Evolutionary conservation across 2,113 vertebrate species (phyloP).

Genomic region (Phylloscopus whistleri): DNA sequence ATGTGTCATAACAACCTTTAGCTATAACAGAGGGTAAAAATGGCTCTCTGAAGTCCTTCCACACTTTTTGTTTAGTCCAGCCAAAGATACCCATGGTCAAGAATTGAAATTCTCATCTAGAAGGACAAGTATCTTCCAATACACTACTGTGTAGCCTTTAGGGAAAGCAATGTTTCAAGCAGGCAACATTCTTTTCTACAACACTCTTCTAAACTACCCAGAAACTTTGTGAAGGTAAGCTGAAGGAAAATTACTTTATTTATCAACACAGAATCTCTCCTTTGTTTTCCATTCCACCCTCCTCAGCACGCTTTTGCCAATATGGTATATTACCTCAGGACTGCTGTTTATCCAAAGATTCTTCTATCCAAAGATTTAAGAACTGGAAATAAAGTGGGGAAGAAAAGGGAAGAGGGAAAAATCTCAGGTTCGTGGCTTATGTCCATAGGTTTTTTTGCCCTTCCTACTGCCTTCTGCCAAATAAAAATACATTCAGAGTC

Average conservation of each 20-base stretch:
- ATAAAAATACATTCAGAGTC: slow-evolving; percentile 7
- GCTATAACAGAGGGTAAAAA: neutral
- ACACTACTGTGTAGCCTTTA: neutral
- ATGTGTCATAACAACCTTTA: neutral
- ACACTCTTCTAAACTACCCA: neutral
- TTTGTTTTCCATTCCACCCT: neutral
- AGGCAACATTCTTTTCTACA: neutral
- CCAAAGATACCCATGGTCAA: neutral
- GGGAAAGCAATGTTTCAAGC: neutral
- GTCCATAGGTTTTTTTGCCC: neutral
- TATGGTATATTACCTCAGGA: neutral
- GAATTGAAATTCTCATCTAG: neutral
- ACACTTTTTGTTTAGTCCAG: neutral
- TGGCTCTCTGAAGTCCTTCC: neutral
- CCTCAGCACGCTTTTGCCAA: neutral
- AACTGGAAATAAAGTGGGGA: neutral
- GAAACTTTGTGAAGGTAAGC: neutral
- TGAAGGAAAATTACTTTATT: neutral
- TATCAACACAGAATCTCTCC: neutral
- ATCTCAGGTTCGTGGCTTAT: neutral
- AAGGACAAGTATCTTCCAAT: neutral
- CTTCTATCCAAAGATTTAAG: neutral
- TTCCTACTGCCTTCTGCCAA: slow-evolving; percentile 32
- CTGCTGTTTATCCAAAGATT: neutral
- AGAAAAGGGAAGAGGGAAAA: neutral